These are phyloP conservation scores for Trachelus stipa DNA, from an alignment of 2,888 invertebrate species.

Conservation along the genomic window DNA sequence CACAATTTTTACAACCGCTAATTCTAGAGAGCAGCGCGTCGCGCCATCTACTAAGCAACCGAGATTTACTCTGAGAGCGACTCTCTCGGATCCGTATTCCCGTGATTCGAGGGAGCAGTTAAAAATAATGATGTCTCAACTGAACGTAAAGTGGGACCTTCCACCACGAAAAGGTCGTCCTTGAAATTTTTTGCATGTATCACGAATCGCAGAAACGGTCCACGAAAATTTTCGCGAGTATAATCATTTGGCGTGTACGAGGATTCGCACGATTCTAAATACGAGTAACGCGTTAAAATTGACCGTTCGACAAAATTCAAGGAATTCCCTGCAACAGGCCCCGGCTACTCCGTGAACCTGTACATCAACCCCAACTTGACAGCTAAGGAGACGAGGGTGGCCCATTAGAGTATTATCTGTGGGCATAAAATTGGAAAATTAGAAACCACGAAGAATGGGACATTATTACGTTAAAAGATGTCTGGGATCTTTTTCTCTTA, in stretches of 20 bases:
- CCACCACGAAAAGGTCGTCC: background rate
- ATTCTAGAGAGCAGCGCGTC: slow-evolving; percentile 32
- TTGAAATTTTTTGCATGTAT: background rate
- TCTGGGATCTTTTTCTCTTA: background rate
- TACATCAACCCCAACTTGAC: slow-evolving; percentile 31
- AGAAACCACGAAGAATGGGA: slow-evolving; percentile 36
- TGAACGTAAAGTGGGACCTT: background rate
- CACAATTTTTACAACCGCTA: slow-evolving; percentile 46
- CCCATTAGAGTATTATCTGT: slow-evolving; percentile 51
- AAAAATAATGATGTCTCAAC: slow-evolving; percentile 2
- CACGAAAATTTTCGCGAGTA: background rate
- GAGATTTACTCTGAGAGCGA: background rate
- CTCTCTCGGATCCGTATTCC: background rate
- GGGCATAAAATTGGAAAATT: slow-evolving; percentile 51
- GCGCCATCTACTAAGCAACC: slow-evolving; percentile 2
- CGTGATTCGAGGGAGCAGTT: background rate
- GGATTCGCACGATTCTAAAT: background rate
- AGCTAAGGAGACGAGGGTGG: slow-evolving; percentile 47
- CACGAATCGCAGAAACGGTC: background rate
- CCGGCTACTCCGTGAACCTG: background rate
- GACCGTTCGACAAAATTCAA: background rate
- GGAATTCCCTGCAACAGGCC: background rate
- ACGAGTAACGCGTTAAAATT: background rate
- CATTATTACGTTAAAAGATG: slow-evolving; percentile 23
- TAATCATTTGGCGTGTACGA: background rate